phyloP scores from a whole-genome alignment of 2,797 vertebrate genomes.

The Acanthis flammea region DNA sequence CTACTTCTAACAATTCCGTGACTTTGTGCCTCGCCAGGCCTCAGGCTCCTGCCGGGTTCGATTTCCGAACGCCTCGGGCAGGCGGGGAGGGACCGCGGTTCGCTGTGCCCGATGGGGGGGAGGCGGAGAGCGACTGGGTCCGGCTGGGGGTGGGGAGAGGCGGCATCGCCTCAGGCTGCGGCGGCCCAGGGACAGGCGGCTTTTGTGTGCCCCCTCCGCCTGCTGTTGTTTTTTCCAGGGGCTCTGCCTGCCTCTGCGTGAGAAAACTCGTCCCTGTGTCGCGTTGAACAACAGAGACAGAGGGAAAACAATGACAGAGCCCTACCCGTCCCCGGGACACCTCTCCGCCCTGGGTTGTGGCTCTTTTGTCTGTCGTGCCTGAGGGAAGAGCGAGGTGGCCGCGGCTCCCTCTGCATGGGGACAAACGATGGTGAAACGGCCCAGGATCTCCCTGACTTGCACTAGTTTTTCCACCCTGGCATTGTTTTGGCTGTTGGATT shows the following conservation, averaged over 20 bases:
- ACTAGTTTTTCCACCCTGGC: not conserved
- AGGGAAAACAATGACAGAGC: not conserved
- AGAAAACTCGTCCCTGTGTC: not conserved
- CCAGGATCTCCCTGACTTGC: not conserved
- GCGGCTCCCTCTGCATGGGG: not conserved
- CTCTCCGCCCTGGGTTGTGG: not conserved
- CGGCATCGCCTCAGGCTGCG: not conserved
- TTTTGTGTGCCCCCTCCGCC: not conserved
- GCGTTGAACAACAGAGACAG: not conserved
- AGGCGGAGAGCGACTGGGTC: not conserved
- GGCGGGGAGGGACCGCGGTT: not conserved
- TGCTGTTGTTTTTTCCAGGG: not conserved
- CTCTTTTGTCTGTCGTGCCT: conserved; percentile 35
- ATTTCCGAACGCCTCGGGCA: not conserved
- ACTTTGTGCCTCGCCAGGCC: conserved; percentile 33
- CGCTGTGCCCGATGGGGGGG: not conserved
- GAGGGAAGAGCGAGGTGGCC: not conserved
- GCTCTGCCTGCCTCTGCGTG: not conserved
- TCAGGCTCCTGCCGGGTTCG: conserved; percentile 16
- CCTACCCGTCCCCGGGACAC: not conserved
- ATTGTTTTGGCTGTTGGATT: not conserved
- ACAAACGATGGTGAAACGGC: not conserved
- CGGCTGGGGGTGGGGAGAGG: not conserved
- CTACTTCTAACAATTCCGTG: not conserved
- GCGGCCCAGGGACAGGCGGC: not conserved